Conservation (phyloP, 2,113 vertebrate species). For the Shinisaurus crocodilurus region DNA sequence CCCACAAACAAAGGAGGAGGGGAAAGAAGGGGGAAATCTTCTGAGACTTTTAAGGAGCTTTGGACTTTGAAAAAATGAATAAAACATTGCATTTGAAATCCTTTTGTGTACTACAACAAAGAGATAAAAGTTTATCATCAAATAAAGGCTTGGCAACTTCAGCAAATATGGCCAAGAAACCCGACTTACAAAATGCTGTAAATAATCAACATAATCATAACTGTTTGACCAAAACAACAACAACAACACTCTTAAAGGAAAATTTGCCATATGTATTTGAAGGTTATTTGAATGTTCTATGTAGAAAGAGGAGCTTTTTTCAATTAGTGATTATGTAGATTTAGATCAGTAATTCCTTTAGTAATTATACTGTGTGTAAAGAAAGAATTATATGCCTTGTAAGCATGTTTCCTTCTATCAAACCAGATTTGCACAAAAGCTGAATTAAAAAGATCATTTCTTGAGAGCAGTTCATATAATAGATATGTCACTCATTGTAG, state of each 20-base stretch:
- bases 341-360: slow-evolving; percentile 67
- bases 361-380: slow-evolving; percentile 67
- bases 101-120: slow-evolving; percentile 70
- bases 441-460: slow-evolving; percentile 61
- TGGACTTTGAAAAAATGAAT: slow-evolving; percentile 75
- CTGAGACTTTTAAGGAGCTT: slow-evolving; percentile 57
- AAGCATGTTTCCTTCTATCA: slow-evolving; percentile 63
- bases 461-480: slow-evolving; percentile 44
- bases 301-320: slow-evolving; percentile 62
- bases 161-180: slow-evolving; percentile 63
- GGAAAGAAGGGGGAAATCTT: neutral
- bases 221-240: neutral
- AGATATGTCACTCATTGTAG: slow-evolving; percentile 51
- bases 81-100: slow-evolving; percentile 72
- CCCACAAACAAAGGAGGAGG: neutral
- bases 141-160: slow-evolving; percentile 71
- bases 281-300: slow-evolving; percentile 62
- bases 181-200: slow-evolving; percentile 48
- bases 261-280: slow-evolving; percentile 59
- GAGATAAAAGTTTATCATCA: slow-evolving; percentile 68
- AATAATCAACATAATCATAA: slow-evolving; percentile 43
- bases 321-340: slow-evolving; percentile 66
- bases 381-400: slow-evolving; percentile 66
- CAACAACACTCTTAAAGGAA: neutral
- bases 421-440: slow-evolving; percentile 57